Percentiles rank a stretch among this genome's conserved stretches.
These are phyloP conservation scores for Aphelinus atriplicis DNA, from an alignment of 1,140 invertebrate species.

Conservation along the genomic window DNA sequence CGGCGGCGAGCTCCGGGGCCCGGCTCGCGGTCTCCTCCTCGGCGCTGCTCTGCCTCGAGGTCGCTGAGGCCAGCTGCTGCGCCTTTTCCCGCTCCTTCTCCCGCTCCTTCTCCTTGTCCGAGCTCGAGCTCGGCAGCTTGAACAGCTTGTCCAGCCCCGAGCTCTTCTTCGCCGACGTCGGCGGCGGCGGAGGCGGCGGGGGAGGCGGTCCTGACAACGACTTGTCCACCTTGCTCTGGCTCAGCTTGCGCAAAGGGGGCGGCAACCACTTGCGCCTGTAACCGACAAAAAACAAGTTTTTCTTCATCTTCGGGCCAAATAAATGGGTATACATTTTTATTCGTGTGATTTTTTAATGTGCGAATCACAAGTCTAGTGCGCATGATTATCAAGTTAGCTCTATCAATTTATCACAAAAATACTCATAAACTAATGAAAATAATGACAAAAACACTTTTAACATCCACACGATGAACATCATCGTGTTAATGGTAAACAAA, in stretches of 20 bases:
- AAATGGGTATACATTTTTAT: no score
- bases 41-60: slow-evolving; percentile 56
- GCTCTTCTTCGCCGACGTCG: slow-evolving; percentile 71
- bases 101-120: slow-evolving; percentile 43
- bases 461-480: no score
- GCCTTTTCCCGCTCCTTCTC: slow-evolving; percentile 60
- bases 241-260: slow-evolving; percentile 87
- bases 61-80: slow-evolving; percentile 45
- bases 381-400: no score
- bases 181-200: slow-evolving; percentile 57
- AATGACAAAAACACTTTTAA: no score
- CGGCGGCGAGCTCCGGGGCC: slow-evolving; percentile 51
- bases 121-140: slow-evolving; percentile 68
- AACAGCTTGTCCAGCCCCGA: slow-evolving; percentile 82
- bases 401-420: no score
- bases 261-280: slow-evolving; percentile 90
- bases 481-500: no score
- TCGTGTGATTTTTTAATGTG: no score
- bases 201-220: slow-evolving; percentile 54
- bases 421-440: no score
- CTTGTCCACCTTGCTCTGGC: slow-evolving; percentile 89
- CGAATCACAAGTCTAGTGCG: no score
- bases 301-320: no score
- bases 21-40: slow-evolving; percentile 49
- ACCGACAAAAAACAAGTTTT: no score